phyloP scores from a whole-genome alignment of 2,113 vertebrate species.

The Calidris pygmaea region DNA sequence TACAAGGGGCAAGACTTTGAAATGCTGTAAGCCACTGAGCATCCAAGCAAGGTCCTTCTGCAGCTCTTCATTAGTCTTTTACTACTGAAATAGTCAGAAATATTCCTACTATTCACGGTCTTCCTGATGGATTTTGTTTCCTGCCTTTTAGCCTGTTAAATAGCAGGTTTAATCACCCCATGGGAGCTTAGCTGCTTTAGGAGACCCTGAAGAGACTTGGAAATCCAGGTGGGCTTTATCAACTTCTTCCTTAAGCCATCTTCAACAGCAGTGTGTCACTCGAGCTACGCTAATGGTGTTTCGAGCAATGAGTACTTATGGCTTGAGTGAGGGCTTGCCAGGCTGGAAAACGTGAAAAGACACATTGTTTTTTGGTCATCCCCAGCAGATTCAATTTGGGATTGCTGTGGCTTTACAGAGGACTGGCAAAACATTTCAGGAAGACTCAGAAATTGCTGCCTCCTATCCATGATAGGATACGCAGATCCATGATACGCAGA shows the following conservation, averaged over 20 bases:
- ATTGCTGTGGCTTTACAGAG: not conserved
- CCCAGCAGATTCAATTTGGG: not conserved
- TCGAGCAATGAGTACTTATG: not conserved
- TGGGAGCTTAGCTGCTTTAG: not conserved
- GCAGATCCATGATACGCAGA: accelerated
- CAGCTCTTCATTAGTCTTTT: too few relatives aligned
- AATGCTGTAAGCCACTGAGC: not conserved
- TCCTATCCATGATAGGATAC: accelerated
- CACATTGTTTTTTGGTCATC: not conserved
- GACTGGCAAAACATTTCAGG: not conserved
- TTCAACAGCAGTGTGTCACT: accelerated
- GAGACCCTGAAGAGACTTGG: not conserved
- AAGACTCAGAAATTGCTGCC: not conserved
- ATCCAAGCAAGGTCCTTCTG: not conserved
- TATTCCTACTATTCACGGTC: not conserved
- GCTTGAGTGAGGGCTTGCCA: accelerated
- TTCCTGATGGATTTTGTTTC: not conserved
- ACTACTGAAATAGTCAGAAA: not conserved
- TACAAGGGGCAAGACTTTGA: not conserved
- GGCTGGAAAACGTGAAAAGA: not conserved
- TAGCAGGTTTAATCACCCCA: accelerated
- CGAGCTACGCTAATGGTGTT: not conserved
- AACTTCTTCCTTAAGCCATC: not conserved
- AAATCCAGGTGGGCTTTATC: not conserved
- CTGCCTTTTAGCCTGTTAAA: not conserved